phyloP scores from a whole-genome alignment of 2,113 vertebrate species.

The Porphyrio hochstetteri region DNA sequence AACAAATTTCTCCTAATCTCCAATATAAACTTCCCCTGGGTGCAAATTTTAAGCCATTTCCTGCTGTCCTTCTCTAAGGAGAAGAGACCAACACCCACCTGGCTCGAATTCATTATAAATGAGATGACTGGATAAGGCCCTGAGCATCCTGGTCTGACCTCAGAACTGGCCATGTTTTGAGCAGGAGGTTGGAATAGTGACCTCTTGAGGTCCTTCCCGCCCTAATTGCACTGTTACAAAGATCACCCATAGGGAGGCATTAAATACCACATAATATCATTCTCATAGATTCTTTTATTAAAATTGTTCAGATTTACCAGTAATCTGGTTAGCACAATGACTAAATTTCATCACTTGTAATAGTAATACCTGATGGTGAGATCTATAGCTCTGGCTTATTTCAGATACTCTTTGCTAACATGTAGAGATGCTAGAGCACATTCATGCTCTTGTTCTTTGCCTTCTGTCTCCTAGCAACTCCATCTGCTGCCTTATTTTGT shows the following conservation, averaged over 20 bases:
- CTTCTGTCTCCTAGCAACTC: constrained; percentile 73
- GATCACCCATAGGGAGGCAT: background rate
- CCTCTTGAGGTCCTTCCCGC: background rate
- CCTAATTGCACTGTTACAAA: background rate
- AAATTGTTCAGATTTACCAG: background rate
- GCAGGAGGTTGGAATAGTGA: background rate
- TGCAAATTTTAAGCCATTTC: background rate
- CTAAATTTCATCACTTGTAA: background rate
- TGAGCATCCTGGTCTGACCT: background rate
- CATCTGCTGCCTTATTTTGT: constrained; percentile 62
- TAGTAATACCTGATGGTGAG: background rate
- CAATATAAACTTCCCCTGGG: background rate
- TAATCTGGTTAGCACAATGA: background rate
- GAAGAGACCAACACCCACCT: background rate
- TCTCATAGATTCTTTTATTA: background rate
- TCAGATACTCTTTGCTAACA: constrained; percentile 27
- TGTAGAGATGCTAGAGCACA: constrained; percentile 30
- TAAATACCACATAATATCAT: background rate
- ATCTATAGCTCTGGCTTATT: background rate
- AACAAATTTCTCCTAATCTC: background rate
- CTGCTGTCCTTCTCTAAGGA: background rate
- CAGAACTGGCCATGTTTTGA: background rate
- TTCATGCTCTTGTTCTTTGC: constrained; percentile 47
- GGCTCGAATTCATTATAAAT: background rate
- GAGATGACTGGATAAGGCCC: background rate